Base-by-base conservation (phyloP, 2,888 invertebrate species). In the Notodonta ziczac region DNA sequence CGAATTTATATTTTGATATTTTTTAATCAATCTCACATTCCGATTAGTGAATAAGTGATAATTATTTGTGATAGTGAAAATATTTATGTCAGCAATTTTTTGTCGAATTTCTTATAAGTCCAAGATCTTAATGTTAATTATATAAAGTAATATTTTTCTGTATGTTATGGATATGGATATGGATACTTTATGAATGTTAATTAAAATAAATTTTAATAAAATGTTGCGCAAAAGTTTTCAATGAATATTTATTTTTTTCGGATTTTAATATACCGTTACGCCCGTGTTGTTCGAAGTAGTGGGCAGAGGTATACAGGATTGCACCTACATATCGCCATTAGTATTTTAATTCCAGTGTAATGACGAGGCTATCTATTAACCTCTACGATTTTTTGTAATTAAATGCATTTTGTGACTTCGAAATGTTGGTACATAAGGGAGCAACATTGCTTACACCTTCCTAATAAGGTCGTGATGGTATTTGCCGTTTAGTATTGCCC, bases 1-100 rank as follows among this genome's bases (percentile, higher is more conserved):
- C 3, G 13, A 46, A n/a, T 46, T 4, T n/a, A 24, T 24, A 24
- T 46, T n/a, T 13, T n/a, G 5, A 46, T 46, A n/a, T n/a, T n/a
- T 46, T 13, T n/a, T 46, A n/a, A 42, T 42, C 10, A 42, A 42
- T 10, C 4, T 46, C 48, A 32, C 32, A 52, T 52, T 52, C 52
- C 52, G 13, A 16, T 35, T 10, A 32, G 52, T 52, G 12, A 52
- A 52, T 44, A 40, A 53, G 58, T 58, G 58, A 58, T 53, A 58
- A 53, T 51, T 24, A 58, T 52, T 24, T 58, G 58, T 58, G 58
- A 58, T 58, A 58, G 50, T 42, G 1, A 44, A 51, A 32, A 12
- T 40, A 35, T 13, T 51, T 57, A 13, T 46, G 13, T 46, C 10
- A n/a, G n/a, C 13, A 46, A 46, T 46, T n/a, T 24, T 46, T 46